A percentile compares a stretch with the other conserved stretches of the same genome.
Evolutionary conservation across 2,888 invertebrate species (phyloP).

Genomic region (Melanostoma scalare): DNA sequence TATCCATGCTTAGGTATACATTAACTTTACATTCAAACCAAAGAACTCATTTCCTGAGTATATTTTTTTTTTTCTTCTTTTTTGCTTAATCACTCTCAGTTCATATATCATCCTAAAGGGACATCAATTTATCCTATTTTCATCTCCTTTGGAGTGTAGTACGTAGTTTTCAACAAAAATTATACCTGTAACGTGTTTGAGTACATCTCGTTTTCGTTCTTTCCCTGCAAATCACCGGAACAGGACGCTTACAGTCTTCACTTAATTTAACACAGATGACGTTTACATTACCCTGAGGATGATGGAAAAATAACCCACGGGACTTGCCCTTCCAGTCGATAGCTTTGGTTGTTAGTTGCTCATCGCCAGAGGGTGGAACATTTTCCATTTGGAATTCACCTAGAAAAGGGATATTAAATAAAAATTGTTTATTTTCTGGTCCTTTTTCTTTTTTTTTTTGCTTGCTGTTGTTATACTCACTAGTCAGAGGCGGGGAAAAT

Average conservation of each 20-base stretch:
- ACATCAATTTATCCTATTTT: background rate
- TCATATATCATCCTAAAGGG: conserved; percentile 8
- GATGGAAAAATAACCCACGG: conserved; percentile 73
- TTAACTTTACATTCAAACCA: conserved; percentile 27
- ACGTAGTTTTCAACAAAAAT: conserved; percentile 24
- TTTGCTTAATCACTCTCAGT: background rate
- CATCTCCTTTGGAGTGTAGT: background rate
- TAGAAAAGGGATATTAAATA: conserved; percentile 40
- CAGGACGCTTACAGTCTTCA: conserved; percentile 62
- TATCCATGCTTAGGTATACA: conserved; percentile 5
- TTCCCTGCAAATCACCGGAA: conserved; percentile 59
- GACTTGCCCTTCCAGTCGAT: conserved; percentile 56
- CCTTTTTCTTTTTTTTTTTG: background rate
- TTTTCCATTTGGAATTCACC: conserved; percentile 24
- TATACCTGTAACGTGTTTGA: conserved; percentile 80
- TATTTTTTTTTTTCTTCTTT: conserved; percentile 9
- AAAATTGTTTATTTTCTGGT: background rate
- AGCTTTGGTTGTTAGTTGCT: conserved; percentile 3
- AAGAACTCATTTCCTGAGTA: background rate
- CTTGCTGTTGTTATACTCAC: conserved; percentile 37
- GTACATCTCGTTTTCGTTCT: conserved; percentile 77
- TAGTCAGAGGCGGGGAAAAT: conserved; percentile 35
- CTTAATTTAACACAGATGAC: conserved; percentile 76
- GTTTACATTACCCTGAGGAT: conserved; percentile 68
- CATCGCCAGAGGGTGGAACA: background rate